Evolutionary conservation across 2,888 invertebrate species (phyloP).

Genomic region (Nemotelus pantherinus): DNA sequence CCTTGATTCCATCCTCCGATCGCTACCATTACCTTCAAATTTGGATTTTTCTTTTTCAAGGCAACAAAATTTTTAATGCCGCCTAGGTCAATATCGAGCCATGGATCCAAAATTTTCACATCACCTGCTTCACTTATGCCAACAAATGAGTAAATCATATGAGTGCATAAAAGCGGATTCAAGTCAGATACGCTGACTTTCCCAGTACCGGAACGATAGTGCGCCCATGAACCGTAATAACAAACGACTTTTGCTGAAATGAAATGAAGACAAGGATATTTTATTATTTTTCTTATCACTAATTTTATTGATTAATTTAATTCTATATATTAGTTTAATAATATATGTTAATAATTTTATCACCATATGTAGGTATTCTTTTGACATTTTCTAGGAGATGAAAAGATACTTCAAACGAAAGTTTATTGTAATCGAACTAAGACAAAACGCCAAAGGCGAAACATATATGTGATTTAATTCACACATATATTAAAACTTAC

Average conservation of each 20-base stretch:
- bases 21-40: conserved; percentile 65
- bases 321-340: no score
- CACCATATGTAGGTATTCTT: no score
- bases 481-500: no score
- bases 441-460: no score
- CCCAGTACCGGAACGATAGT: conserved; percentile 70
- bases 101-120: conserved; percentile 67
- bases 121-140: conserved; percentile 68
- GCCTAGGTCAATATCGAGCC: conserved; percentile 65
- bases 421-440: no score
- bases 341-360: no score
- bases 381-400: no score
- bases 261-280: background rate
- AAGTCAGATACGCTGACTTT: conserved; percentile 71
- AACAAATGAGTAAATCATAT: conserved; percentile 74
- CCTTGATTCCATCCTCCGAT: conserved; percentile 72
- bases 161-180: conserved; percentile 73
- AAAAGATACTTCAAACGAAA: no score
- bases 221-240: conserved; percentile 77
- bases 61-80: conserved; percentile 63
- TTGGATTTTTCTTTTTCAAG: conserved; percentile 63
- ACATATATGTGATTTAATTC: no score
- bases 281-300: background rate
- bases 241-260: conserved; percentile 70
- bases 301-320: background rate